Conservation (phyloP, 1,140 invertebrate genomes). For the Arion vulgaris region DNA sequence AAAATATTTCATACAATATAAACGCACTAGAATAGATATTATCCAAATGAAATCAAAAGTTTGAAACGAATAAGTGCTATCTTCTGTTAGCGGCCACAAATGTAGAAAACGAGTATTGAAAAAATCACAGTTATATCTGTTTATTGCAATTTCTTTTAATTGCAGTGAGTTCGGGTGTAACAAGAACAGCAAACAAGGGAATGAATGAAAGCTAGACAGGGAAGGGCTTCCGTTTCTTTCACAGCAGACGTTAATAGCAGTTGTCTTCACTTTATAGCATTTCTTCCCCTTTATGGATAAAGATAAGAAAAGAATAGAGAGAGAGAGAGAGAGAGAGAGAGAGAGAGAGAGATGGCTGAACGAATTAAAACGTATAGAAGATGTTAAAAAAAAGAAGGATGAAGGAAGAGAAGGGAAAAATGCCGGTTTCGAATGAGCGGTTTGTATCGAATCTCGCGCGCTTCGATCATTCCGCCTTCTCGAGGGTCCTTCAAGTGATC, state of each 20-base stretch:
- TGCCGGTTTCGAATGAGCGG: conserved; percentile 1
- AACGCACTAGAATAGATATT: no score
- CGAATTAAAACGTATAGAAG: not conserved
- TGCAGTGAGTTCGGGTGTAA: not conserved
- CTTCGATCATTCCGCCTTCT: conserved; percentile 16
- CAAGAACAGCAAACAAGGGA: not conserved
- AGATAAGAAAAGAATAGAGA: conserved; percentile 7
- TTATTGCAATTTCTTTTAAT: not conserved
- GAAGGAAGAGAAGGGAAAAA: not conserved
- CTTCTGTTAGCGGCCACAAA: no score
- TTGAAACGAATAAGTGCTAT: no score
- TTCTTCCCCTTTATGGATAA: not conserved
- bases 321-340: not conserved
- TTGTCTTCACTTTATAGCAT: not conserved
- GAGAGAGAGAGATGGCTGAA: no score
- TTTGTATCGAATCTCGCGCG: conserved; percentile 21
- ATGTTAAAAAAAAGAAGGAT: not conserved
- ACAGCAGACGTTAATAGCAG: not conserved
- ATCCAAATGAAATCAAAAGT: no score
- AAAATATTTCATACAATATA: no score
- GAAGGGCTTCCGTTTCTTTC: not conserved
- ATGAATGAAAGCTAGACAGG: not conserved
- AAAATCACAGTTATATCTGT: not conserved
- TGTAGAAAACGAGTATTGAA: not conserved
- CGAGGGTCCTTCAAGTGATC: conserved; percentile 31